A percentile compares a stretch with the other conserved stretches of the same genome.
phyloP scores from a whole-genome alignment of 2,797 vertebrate species.

The Schizothorax lantsangensis region DNA sequence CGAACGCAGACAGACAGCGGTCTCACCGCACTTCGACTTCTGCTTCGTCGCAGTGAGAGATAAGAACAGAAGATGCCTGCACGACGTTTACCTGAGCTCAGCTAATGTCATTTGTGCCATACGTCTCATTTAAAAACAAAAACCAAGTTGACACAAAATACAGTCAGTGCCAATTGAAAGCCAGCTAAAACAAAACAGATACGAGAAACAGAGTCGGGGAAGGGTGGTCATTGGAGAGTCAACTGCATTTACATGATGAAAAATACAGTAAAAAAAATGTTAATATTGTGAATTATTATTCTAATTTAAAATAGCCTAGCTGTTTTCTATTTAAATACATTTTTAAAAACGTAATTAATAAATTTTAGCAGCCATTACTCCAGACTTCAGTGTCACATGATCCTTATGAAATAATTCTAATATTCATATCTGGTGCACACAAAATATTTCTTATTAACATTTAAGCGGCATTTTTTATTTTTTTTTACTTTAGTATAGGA shows the following conservation, averaged over 20 bases:
- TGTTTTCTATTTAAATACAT: neutral
- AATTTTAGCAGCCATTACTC: neutral
- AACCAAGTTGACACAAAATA: neutral
- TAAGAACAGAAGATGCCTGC: constrained; percentile 13
- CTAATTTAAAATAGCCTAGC: neutral
- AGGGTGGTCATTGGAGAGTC: neutral
- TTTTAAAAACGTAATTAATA: neutral
- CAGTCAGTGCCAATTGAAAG: neutral
- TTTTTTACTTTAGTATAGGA: too few relatives aligned
- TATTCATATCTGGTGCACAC: neutral
- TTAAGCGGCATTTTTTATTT: rapidly evolving
- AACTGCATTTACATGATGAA: neutral
- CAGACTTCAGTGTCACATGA: neutral
- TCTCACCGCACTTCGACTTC: constrained; percentile 35
- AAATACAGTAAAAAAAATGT: neutral
- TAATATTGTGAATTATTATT: neutral
- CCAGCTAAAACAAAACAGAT: neutral
- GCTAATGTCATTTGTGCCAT: neutral
- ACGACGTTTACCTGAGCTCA: neutral
- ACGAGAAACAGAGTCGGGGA: neutral
- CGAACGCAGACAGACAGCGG: constrained; percentile 45
- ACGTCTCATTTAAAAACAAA: neutral
- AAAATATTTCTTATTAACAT: neutral
- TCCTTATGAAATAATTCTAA: neutral
- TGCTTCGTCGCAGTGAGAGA: constrained; percentile 33